Base-by-base conservation (phyloP, 2,888 invertebrate genomes). In the Agonopterix subpropinquella region DNA sequence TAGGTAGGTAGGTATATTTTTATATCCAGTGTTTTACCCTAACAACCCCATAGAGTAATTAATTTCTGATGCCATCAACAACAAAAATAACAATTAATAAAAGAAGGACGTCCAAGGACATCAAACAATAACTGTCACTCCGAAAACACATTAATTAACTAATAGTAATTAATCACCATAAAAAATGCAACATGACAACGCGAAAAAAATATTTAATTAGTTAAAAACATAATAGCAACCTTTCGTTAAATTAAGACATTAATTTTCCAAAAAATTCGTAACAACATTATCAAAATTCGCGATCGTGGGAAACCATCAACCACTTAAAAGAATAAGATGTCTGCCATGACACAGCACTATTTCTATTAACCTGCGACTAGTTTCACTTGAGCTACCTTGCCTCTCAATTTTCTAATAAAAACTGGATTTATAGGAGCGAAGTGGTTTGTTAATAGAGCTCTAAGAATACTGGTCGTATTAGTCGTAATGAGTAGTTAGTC, bases 401-500 rank as follows among this genome's bases (percentile, higher is more conserved):
- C 48, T 47, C 50, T 54, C 45, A 48, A 28, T 8, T 10, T 11
- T 43, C 13, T 4, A 35, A 51, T 2, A 36, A 45, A 46, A 4
- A 15, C 3, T 35, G 36, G n/a, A 13, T 36, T 36, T 8, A 43
- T 41, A 55, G 28, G 49, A 45, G 46, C 37, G 9, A 44, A 47
- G 18, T 45, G n/a, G 45, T 45, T 45, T 8, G 39, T 43, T 36
- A n/a, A 39, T 9, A 48, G 44, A 58, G 76, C n/a, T 73, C 77
- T 53, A 13, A 0, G 7, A 47, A 54, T 3, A 10, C 28, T 74
- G 77, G 83, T 62, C 67, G 59, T 64, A 67, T 65, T 67, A 67
- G 53, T 52, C 52, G 54, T 84, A 86, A 87, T 84, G 81, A 80
- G 77, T 77, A 83, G 86, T 84, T 81, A 78, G 76, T 75, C 79